Base-by-base conservation (phyloP, 2,888 invertebrate genomes). In the Leptinotarsa haldemani region DNA sequence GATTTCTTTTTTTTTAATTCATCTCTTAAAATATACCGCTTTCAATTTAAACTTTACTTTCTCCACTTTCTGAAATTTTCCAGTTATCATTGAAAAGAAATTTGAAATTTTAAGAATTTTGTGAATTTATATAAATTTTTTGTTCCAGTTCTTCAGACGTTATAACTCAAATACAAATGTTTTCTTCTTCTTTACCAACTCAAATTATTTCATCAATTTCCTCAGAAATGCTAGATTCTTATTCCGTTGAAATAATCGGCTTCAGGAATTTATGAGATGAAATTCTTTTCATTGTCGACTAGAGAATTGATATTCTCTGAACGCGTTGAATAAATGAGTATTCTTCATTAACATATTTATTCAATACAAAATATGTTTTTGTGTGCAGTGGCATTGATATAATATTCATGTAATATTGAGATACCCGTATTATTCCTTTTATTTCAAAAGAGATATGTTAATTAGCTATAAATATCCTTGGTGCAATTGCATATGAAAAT, bases 351-450 rank as follows among this genome's bases (percentile, higher is more conserved):
- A 65, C 74, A 74, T 74, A 74, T 74, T 74, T 72, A 74, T 72
- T 74, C 66, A 48, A 69, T 72, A 25, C 69, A 61, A 69, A 58
- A 71, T 65, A 71, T 66, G 53, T 75, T 72, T 75, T 74, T 71
- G 68, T 70, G 50, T 48, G 61, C 52, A 74, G 58, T 69, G 72
- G 70, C 75, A 75, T 74, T 73, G 74, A 75, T 75, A 74, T 77
- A 77, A 75, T 75, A 75, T 77, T 74, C 74, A 74, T 72, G 75
- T 65, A 68, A 74, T 71, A 72, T 74, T 56, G 66, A 74, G 71
- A 78, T 77, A 75, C 77, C 74, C 76, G 78, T 75, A 77, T 77
- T 74, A 73, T 74, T 76, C 70, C 73, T 77, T 74, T 77, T 75
- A 77, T 72, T 75, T 74, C 66, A 65, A 65, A 74, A 76, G 76